Evolutionary conservation across 2,113 vertebrate genomes (phyloP), one percentile per base, ranked within the genome.

Genomic region (Eidolon helvum): DNA sequence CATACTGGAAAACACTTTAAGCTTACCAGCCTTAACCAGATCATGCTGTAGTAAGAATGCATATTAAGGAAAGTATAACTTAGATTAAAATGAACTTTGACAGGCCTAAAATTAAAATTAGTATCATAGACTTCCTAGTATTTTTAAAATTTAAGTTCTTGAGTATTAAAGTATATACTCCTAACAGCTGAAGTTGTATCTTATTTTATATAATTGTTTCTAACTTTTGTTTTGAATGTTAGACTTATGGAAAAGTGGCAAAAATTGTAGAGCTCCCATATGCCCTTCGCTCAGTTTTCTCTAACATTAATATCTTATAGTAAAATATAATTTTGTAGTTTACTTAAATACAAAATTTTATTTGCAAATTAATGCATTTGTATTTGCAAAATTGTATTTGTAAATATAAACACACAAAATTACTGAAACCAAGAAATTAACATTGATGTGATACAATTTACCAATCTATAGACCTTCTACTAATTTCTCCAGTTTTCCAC

Each of bases 51-150:
- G 26, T 88, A 89, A 95, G 57, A 88, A 95, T 92, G 53, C 30
- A 74, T 45, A 43, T 83, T 86, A 77, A 93, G 7, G 30, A 79
- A 90, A 87, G 71, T n/a, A 10, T 30, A 86, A 65, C 9, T 30
- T 88, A 26, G 4, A 50, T 95, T 89, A 91, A 91, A 89, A 91
- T 30, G 18, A 16, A 69, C 26, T 18, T 43, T 65, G 87, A 48
- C 5, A 74, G 66, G 28, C 21, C 69, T 55, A 77, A 90, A 88
- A 88, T 69, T 66, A 78, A 90, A 96, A 82, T 86, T 75, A 88
- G n/a, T 86, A 80, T 45, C 38, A 87, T 38, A 66, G 28, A 22
- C 61, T 82, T 74, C n/a, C 16, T 55, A 78, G 45, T 75, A 35
- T 9, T 24, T 87, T 87, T 75, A 28, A 57, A 61, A 45, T 90